A percentile compares a stretch with the other conserved stretches of the same genome.
Evolutionary conservation across 2,113 vertebrate species (phyloP).

Genomic region (Myotis davidii): DNA sequence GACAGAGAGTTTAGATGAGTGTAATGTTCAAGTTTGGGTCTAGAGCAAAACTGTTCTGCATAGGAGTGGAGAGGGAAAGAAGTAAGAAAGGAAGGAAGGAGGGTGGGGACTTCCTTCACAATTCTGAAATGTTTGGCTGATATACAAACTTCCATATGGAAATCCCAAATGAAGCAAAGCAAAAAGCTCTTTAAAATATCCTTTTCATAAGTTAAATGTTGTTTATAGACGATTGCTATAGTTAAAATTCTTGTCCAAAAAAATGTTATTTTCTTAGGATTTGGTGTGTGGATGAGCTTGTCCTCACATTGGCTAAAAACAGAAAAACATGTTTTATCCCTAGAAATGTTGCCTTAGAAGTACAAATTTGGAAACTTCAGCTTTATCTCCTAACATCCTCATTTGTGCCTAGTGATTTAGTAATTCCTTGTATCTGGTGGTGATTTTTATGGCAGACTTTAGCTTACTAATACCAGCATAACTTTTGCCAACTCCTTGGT

Average conservation of each 20-base stretch:
- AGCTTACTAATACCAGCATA: not conserved
- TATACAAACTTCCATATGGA: not conserved
- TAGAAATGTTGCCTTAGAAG: not conserved
- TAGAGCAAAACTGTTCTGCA: not conserved
- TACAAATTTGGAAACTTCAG: not conserved
- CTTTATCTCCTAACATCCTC: not conserved
- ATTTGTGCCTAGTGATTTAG: not conserved
- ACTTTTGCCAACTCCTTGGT: not conserved
- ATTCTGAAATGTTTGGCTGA: not conserved
- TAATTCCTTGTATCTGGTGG: not conserved
- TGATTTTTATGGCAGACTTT: not conserved
- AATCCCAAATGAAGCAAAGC: not conserved
- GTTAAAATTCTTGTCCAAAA: conserved; percentile 2
- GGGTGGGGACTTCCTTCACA: not conserved
- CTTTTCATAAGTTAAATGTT: not conserved
- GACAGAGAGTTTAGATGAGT: not conserved
- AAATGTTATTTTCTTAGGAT: not conserved
- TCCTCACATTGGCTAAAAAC: not conserved
- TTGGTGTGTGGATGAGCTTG: not conserved
- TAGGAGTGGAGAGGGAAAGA: accelerated
- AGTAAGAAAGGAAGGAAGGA: accelerated
- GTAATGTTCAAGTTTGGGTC: not conserved
- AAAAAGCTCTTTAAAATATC: not conserved
- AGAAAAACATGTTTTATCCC: not conserved
- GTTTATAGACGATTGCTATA: not conserved